A percentile compares a stretch with the other conserved stretches of the same genome.
Evolutionary conservation across 2,888 invertebrate genomes (phyloP).

Genomic region (Agrochola circellaris): DNA sequence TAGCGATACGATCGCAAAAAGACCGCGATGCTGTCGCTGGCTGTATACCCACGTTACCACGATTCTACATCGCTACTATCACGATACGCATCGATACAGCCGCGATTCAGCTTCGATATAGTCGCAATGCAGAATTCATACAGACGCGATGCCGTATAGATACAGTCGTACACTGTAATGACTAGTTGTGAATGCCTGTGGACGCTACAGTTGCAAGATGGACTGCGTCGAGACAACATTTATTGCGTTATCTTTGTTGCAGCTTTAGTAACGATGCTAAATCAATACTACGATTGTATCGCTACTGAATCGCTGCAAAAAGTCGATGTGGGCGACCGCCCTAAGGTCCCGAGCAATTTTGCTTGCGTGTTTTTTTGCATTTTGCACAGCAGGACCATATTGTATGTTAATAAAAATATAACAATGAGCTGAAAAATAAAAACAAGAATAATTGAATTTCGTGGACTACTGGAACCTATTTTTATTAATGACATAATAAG

Average conservation of each 20-base stretch:
- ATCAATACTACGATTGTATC: not conserved
- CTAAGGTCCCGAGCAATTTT: too few relatives aligned
- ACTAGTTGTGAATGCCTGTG: not conserved
- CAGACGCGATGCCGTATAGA: not conserved
- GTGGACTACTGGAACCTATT: not conserved
- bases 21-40: not conserved
- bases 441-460: not conserved
- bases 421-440: not conserved
- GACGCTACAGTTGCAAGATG: not conserved
- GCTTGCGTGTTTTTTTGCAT: not conserved
- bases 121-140: not conserved
- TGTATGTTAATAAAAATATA: not conserved
- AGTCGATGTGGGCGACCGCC: too few relatives aligned
- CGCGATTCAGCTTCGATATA: not conserved
- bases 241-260: not conserved
- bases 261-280: not conserved
- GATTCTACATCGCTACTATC: not conserved
- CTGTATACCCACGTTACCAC: not conserved
- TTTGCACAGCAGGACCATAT: not conserved
- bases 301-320: not conserved
- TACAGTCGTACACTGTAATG: too few relatives aligned
- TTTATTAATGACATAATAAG: not conserved
- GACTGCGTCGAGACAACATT: not conserved
- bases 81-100: not conserved
- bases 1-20: not conserved